Evolutionary conservation across 2,113 vertebrate genomes (phyloP).

Genomic region (Fregata magnificens): DNA sequence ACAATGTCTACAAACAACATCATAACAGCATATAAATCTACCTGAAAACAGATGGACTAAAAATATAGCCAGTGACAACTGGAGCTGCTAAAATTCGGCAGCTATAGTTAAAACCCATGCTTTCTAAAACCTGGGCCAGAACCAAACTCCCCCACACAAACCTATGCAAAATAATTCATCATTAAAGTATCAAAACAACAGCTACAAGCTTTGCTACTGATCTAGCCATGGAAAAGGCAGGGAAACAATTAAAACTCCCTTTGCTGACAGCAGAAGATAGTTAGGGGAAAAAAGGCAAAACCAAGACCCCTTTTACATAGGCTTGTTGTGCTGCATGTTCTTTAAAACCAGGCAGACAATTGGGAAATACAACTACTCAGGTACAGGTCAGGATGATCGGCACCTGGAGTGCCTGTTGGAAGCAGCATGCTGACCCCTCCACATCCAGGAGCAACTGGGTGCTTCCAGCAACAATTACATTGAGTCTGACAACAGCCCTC

Average conservation of each 20-base stretch:
- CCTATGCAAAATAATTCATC: neutral
- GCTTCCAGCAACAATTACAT: neutral
- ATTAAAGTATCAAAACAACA: neutral
- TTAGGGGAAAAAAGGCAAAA: neutral
- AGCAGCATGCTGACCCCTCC: neutral
- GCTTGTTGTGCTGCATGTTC: neutral
- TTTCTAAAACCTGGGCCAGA: neutral
- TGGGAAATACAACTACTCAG: neutral
- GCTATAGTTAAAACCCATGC: neutral
- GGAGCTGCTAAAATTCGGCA: neutral
- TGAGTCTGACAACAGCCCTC: neutral
- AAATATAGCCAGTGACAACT: neutral
- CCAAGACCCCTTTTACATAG: neutral
- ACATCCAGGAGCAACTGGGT: neutral
- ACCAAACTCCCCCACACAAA: neutral
- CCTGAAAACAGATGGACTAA: neutral
- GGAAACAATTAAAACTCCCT: neutral
- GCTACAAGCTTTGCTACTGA: neutral
- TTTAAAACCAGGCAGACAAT: neutral
- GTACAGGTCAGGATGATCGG: fast-evolving
- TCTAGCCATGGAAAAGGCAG: neutral
- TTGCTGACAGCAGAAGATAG: neutral
- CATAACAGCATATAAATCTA: neutral
- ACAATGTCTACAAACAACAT: neutral
- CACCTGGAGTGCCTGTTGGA: neutral